Evolutionary conservation across 2,797 vertebrate species (phyloP).

Genomic region (Eospalax fontanierii): DNA sequence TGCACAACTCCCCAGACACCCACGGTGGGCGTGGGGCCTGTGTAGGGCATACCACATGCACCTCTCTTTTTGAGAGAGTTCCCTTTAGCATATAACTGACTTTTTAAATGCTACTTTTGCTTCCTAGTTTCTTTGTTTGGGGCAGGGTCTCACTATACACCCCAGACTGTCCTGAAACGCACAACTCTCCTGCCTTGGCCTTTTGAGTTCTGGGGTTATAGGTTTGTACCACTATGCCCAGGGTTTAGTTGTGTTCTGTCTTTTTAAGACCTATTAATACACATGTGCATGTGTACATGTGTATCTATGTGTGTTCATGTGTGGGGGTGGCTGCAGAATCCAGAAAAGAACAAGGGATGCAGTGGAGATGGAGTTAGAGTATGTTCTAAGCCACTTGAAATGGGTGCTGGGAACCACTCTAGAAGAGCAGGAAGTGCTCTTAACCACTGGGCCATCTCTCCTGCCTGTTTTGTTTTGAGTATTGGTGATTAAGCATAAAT

Average conservation of each 20-base stretch:
- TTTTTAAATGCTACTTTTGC: background rate
- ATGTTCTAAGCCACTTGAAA: too few relatives aligned
- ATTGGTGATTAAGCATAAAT: background rate
- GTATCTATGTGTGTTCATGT: too few relatives aligned
- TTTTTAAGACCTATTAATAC: background rate
- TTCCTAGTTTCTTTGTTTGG: background rate
- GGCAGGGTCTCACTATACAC: background rate
- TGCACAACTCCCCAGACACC: background rate
- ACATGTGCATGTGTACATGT: too few relatives aligned
- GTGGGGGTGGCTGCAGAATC: too few relatives aligned
- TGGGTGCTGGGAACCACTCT: too few relatives aligned
- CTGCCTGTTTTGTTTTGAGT: background rate
- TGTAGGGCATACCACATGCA: accelerated
- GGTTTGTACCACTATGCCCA: background rate
- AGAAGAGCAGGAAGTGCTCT: too few relatives aligned
- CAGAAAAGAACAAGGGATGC: too few relatives aligned
- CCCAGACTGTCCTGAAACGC: background rate
- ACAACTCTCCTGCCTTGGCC: background rate
- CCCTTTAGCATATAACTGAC: background rate
- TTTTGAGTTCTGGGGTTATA: background rate
- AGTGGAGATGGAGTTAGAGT: too few relatives aligned
- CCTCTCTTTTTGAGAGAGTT: background rate
- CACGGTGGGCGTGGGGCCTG: accelerated
- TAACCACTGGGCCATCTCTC: too few relatives aligned
- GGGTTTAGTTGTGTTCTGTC: background rate